phyloP scores from a whole-genome alignment of 2,797 vertebrate genomes.

The Enteromius thamalakanensis region DNA sequence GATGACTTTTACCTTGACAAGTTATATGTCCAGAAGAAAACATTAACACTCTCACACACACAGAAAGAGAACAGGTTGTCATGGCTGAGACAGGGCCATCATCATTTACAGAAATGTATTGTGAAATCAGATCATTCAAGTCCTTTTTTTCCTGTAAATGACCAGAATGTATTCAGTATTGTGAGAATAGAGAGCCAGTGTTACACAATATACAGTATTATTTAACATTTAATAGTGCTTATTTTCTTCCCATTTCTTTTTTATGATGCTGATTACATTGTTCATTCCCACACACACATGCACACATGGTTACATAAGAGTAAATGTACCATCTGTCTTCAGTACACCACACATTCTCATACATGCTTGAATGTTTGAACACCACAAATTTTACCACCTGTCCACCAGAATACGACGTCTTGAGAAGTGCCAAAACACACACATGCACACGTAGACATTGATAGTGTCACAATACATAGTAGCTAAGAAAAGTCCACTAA shows the following conservation, averaged over 20 bases:
- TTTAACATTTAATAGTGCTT: constrained; percentile 67
- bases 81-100: constrained; percentile 67
- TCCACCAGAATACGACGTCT: constrained; percentile 20
- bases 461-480: constrained; percentile 13
- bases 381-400: constrained; percentile 52
- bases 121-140: constrained; percentile 75
- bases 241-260: constrained; percentile 70
- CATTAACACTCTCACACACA: constrained; percentile 18
- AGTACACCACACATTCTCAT: constrained; percentile 55
- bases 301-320: constrained; percentile 52
- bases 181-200: constrained; percentile 62
- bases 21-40: constrained; percentile 5
- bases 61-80: constrained; percentile 54
- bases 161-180: constrained; percentile 65
- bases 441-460: neutral
- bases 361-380: constrained; percentile 55
- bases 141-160: constrained; percentile 53
- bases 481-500: constrained; percentile 18
- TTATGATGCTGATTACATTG: constrained; percentile 72
- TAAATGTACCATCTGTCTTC: constrained; percentile 57
- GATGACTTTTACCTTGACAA: neutral
- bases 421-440: constrained; percentile 26
- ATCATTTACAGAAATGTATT: constrained; percentile 73
- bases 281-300: constrained; percentile 52
- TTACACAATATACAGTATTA: constrained; percentile 42